Evolutionary conservation across 1,140 invertebrate genomes (phyloP).

Genomic region (Babylonia areolata): DNA sequence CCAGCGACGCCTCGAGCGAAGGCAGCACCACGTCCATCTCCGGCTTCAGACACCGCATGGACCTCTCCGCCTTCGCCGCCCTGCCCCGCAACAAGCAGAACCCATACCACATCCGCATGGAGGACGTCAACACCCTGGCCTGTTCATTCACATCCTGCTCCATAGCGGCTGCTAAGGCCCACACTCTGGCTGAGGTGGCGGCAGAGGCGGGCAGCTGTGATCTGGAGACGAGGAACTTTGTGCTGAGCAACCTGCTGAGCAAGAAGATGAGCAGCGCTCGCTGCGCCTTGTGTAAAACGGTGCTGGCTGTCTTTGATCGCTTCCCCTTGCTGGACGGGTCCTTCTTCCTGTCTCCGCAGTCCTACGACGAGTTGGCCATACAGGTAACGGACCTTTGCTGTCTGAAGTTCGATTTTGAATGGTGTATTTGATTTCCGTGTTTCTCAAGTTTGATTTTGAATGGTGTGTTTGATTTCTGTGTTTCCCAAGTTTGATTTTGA

Average conservation of each 20-base stretch:
- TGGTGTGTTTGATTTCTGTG: no score
- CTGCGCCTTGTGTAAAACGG: constrained; percentile 88
- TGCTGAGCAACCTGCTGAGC: constrained; percentile 69
- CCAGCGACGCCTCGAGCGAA: constrained; percentile 26
- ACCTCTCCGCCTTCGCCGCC: constrained; percentile 96
- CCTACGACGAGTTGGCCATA: constrained; percentile 65
- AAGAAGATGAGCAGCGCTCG: constrained; percentile 65
- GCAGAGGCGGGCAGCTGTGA: constrained; percentile 77
- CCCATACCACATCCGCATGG: constrained; percentile 89
- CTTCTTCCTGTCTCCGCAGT: constrained; percentile 92
- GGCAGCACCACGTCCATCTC: constrained; percentile 27
- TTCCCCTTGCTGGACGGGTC: constrained; percentile 98
- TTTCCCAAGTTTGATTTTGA: no score
- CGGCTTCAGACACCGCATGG: constrained; percentile 83
- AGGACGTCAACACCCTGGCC: constrained; percentile 91
- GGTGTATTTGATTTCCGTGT: no score
- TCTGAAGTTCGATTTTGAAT: no score
- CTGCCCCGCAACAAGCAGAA: constrained; percentile 96
- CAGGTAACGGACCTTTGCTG: no score
- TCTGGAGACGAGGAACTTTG: constrained; percentile 87
- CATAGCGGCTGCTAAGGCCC: neutral
- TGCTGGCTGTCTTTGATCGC: constrained; percentile 94
- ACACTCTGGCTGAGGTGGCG: neutral
- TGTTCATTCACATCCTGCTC: constrained; percentile 18
- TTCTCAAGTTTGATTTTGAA: no score